These are phyloP conservation scores for Steromphala cineraria DNA, from an alignment of 2,888 invertebrate genomes.

Conservation along the genomic window DNA sequence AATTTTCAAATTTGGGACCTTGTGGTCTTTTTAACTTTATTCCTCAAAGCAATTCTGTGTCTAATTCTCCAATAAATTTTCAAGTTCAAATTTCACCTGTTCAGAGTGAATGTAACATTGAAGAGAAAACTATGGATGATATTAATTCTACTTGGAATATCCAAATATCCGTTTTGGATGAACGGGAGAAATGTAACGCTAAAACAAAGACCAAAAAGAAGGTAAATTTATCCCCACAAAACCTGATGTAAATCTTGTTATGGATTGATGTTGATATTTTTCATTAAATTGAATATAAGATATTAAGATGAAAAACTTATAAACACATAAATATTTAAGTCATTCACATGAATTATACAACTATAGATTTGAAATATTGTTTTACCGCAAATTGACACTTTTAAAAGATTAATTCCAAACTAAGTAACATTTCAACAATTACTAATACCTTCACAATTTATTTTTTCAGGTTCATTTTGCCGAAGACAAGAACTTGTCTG, in stretches of 20 bases:
- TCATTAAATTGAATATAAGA: no score
- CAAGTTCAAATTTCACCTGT: neutral
- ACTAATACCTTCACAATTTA: no score
- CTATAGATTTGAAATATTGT: no score
- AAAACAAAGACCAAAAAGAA: conserved; percentile 25
- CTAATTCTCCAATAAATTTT: neutral
- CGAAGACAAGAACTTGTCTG: conserved; percentile 41
- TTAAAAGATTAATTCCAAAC: no score
- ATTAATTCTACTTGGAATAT: conserved; percentile 49
- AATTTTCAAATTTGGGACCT: neutral
- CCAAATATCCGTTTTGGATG: conserved; percentile 27
- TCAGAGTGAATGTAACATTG: neutral
- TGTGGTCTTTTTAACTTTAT: conserved; percentile 8
- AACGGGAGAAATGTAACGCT: neutral
- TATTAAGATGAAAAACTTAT: no score
- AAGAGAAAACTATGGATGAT: conserved; percentile 35
- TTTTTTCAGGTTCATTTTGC: conserved; percentile 57
- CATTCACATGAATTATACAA: no score
- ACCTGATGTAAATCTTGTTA: no score
- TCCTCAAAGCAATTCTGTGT: neutral
- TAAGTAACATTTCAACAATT: no score
- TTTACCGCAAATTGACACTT: no score
- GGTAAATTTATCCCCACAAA: conserved; percentile 15
- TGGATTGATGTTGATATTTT: no score
- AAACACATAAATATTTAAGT: no score